Evolutionary conservation across 2,113 vertebrate species (phyloP).

Genomic region (Danio rerio): GRCz12tu NC_133190.1:50580001-50580500

Average conservation of each 20-base stretch:
- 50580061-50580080: too few species aligned
- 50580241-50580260: background rate
- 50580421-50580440: constrained; percentile 80
- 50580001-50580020: too few species aligned
- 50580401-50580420: constrained; percentile 66
- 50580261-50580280: background rate
- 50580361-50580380: too few species aligned
- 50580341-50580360: constrained; percentile 9
- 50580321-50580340: constrained; percentile 41
- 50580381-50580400: constrained; percentile 52
- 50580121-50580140: too few species aligned
- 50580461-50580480: constrained; percentile 75
- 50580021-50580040: too few species aligned
- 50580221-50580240: background rate
- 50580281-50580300: constrained; percentile 29
- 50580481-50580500: background rate
- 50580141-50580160: too few species aligned
- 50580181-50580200: constrained; percentile 30
- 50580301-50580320: too few species aligned
- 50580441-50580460: constrained; percentile 74
- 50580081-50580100: too few species aligned
- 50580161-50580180: background rate
- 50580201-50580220: constrained; percentile 59
- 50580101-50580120: too few species aligned
- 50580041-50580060: too few species aligned